These are phyloP conservation scores for Aleiodes testaceus DNA, from an alignment of 2,888 invertebrate species.

Conservation along the genomic window DNA sequence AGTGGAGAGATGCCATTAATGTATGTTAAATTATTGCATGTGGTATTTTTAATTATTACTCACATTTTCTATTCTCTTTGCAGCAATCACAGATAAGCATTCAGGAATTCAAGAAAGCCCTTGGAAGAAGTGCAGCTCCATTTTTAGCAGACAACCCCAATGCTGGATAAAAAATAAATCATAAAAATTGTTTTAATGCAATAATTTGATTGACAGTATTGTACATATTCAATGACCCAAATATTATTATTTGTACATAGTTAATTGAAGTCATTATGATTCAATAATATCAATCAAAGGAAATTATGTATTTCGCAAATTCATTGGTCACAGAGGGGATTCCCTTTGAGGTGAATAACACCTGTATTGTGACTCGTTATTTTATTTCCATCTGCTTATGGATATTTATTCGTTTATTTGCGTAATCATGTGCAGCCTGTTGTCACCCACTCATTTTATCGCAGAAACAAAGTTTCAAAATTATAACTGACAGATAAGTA, in stretches of 20 bases:
- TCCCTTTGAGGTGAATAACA: slow-evolving; percentile 10
- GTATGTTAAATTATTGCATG: slow-evolving; percentile 62
- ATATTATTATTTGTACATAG: slow-evolving; percentile 13
- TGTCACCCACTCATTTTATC: slow-evolving; percentile 37
- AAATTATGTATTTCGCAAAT: slow-evolving; percentile 16
- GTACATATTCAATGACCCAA: slow-evolving; percentile 28
- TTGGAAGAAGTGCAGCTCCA: slow-evolving; percentile 64
- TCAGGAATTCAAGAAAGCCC: slow-evolving; percentile 63
- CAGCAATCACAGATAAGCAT: slow-evolving; percentile 66
- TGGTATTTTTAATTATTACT: background rate
- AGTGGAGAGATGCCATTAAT: slow-evolving; percentile 74
- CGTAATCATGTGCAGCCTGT: slow-evolving; percentile 42
- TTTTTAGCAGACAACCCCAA: slow-evolving; percentile 68
- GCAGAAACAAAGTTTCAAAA: slow-evolving; percentile 45
- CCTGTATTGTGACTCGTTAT: slow-evolving; percentile 31
- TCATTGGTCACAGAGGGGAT: slow-evolving; percentile 10
- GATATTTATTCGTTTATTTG: slow-evolving; percentile 26
- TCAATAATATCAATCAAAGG: background rate
- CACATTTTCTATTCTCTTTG: slow-evolving; percentile 54
- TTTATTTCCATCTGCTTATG: slow-evolving; percentile 31
- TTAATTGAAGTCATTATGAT: background rate
- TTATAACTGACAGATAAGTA: slow-evolving; percentile 46
- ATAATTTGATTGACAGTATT: slow-evolving; percentile 41
- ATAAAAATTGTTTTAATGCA: slow-evolving; percentile 10
- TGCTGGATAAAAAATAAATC: slow-evolving; percentile 53